Base-by-base conservation (phyloP, 2,888 invertebrate species). In the Drosophila formosana region DNA sequence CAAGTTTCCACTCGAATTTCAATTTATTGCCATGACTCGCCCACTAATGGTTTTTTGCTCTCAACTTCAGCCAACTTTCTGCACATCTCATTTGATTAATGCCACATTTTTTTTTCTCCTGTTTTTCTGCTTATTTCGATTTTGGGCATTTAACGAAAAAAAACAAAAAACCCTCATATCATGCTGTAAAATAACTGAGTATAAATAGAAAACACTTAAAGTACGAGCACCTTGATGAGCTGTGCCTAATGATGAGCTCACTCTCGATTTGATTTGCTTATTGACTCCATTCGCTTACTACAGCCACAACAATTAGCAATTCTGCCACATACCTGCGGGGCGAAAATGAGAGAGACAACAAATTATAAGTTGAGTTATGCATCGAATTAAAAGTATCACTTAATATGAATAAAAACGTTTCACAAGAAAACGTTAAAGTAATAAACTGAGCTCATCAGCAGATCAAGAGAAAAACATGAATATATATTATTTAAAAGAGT, bases 1-100 rank as follows among this genome's bases (percentile, higher is more conserved):
- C 32, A 53, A 56, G 62, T 82, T 72, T 79, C 68, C 80, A 79
- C 80, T 79, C 64, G 68, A 66, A 60, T 75, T 66, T 70, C 61
- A 62, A 68, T 56, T 73, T 63, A 52, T 26, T 25, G 25, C 51
- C 60, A 56, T 66, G 64, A 55, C 57, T 58, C 80, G 60, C 62
- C 62, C 70, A 51, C 65, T 52, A 71, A 64, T 53, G 37, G 61
- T 47, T 30, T 53, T 66, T 49, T 41, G 52, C 57, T 74, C 30
- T 60, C 53, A 7, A 25, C n/a, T 7, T 53, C 34, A 25, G 25
- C 25, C 37, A 77, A 72, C 68, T 72, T 76, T 70, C 64, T 75
- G 57, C 55, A 51, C 58, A 71, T 66, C 62, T 18, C 51, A 70
- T 67, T 64, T 69, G 62, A 66, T 68, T 56, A 60, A 66, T 68